Evolutionary conservation across 92 coral and sea anemone species (phyloP), one percentile per base, ranked within the genome.

Genomic region (Virgularia gustaviana): DNA sequence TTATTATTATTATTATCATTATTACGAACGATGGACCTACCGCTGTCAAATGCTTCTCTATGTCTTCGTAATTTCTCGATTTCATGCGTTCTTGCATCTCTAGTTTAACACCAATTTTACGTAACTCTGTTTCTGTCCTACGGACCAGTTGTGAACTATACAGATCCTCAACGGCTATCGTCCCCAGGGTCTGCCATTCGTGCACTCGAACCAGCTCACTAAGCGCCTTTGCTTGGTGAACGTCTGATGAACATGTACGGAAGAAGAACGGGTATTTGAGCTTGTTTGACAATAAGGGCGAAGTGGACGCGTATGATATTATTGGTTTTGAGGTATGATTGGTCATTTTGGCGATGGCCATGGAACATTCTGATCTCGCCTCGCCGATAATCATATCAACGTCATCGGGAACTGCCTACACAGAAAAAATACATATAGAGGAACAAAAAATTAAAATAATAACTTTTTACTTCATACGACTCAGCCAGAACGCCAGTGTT

Each of bases 221-320:
- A 41, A 94, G 68, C 0, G 99, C 99, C 52, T 79, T 73, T 15
- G 91, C 90, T 54, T 94, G 99, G 75, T 86, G 83, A 39, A 49
- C 78, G 72, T 94, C 99, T 0, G 90, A 83, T 9, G 99, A 77
- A 76, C 99, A 94, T 15, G 99, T 94, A 76, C 99, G 89, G 74
- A 94, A 94, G 63, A 94, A 80, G 78, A 86, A 70, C 20, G 99
- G 99, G 55, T 86, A 94, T 30, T 80, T 83, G 23, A 77, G 63
- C 28, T 94, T 94, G 75, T 94, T 88, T 39, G 99, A 94, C 9
- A 94, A 83, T 42, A 73, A 65, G 6, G 85, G 80, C 28, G 94
- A 85, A 18, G 99, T 94, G 0, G 99, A 94, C 2, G 99, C 99
- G 81, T 94, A 94, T 0, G 99, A 94, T 65, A 94, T 89, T 44